These are phyloP conservation scores for Mixornis gularis DNA, from an alignment of 2,113 vertebrate species.

Conservation along the genomic window DNA sequence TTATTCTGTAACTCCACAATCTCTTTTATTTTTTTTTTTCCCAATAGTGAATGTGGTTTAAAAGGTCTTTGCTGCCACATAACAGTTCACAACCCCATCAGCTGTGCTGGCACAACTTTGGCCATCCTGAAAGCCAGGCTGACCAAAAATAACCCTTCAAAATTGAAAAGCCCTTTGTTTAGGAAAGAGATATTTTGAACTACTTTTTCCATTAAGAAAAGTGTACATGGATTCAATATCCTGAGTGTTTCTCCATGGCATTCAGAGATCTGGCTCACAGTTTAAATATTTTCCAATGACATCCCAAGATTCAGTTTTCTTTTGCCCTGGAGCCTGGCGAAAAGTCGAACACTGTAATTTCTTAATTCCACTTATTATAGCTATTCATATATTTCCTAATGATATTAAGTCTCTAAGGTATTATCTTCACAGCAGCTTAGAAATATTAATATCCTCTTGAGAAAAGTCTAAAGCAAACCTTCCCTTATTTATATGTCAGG, in stretches of 20 bases:
- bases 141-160: not conserved
- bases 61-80: not conserved
- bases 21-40: not conserved
- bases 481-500: not conserved
- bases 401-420: not conserved
- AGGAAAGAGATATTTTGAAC: not conserved
- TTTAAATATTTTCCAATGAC: not conserved
- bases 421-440: slow-evolving; percentile 1
- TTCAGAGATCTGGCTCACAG: not conserved
- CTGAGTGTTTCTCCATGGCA: not conserved
- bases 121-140: not conserved
- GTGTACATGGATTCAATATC: not conserved
- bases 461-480: not conserved
- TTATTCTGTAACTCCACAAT: not conserved
- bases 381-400: not conserved
- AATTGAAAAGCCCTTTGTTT: not conserved
- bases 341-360: not conserved
- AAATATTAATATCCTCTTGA: not conserved
- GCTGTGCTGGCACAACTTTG: not conserved
- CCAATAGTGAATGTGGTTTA: not conserved
- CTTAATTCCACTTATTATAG: not conserved
- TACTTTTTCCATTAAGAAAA: not conserved
- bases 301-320: not conserved
- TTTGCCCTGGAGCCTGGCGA: not conserved
- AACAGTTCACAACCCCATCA: not conserved